Conservation (phyloP, 2,888 invertebrate genomes). For the Cheilosia grossa region DNA sequence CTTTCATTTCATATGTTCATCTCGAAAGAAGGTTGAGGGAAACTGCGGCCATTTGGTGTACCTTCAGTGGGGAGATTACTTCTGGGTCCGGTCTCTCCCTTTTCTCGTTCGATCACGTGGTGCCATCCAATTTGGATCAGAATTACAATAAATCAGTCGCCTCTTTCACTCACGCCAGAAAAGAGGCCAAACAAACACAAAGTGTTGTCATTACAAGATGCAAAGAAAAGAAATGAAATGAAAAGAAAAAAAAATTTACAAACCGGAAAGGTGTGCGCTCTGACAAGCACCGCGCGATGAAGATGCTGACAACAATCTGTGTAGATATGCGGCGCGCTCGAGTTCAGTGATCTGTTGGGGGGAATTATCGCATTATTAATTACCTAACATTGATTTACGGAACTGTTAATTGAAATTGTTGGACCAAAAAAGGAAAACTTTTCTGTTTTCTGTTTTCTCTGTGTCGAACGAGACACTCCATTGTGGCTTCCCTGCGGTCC, state of each 20-base stretch:
- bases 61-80: conserved; percentile 21
- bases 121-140: conserved; percentile 31
- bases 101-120: conserved; percentile 30
- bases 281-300: conserved; percentile 20
- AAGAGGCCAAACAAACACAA: conserved; percentile 43
- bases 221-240: not conserved
- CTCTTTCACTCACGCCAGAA: not conserved
- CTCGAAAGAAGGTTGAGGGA: conserved; percentile 24
- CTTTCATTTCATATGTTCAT: conserved; percentile 36
- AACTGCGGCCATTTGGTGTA: not conserved
- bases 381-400: conserved; percentile 73
- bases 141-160: conserved; percentile 35
- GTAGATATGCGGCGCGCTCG: conserved; percentile 6
- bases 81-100: conserved; percentile 1
- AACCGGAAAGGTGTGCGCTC: conserved; percentile 49
- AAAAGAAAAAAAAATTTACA: conserved; percentile 19
- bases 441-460: conserved; percentile 7
- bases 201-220: conserved; percentile 16
- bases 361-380: conserved; percentile 67
- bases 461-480: not conserved
- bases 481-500: not conserved
- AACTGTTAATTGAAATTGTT: conserved; percentile 69
- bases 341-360: conserved; percentile 64
- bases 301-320: conserved; percentile 16
- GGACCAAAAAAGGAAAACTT: conserved; percentile 30